Evolutionary conservation across 2,797 vertebrate genomes (phyloP).

Genomic region (Amphiprion clarkii): DNA sequence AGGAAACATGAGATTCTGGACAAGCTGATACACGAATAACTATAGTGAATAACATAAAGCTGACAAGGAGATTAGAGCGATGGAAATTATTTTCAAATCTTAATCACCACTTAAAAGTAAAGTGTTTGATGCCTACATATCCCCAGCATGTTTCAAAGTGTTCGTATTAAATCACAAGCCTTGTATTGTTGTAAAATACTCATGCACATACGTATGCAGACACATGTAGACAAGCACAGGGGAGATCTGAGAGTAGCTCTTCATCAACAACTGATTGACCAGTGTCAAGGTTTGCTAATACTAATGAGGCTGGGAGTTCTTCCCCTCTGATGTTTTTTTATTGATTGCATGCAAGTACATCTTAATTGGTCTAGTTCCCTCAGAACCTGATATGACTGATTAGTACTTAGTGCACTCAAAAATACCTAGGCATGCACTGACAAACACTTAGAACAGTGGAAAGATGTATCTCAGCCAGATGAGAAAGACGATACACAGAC

Average conservation of each 20-base stretch:
- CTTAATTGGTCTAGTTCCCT: constrained; percentile 67
- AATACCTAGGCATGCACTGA: constrained; percentile 7
- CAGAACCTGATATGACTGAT: constrained; percentile 57
- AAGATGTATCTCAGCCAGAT: constrained; percentile 12
- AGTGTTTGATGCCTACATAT: constrained; percentile 45
- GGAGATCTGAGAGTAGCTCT: constrained; percentile 46
- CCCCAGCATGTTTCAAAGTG: constrained; percentile 29
- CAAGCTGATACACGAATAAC: constrained; percentile 67
- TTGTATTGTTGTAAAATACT: constrained; percentile 45
- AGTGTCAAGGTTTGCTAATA: constrained; percentile 59
- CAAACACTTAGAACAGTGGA: constrained; percentile 5
- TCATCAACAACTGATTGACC: constrained; percentile 64
- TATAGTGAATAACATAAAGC: constrained; percentile 25
- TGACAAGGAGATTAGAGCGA: constrained; percentile 50
- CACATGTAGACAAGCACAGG: constrained; percentile 35
- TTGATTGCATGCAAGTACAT: constrained; percentile 67
- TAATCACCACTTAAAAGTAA: constrained; percentile 35
- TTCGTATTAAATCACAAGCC: constrained; percentile 28
- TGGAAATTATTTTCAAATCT: constrained; percentile 40
- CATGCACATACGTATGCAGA: constrained; percentile 9
- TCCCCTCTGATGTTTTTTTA: constrained; percentile 76
- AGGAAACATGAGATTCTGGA: constrained; percentile 71
- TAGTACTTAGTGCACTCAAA: constrained; percentile 36
- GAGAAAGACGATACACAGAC: constrained; percentile 8
- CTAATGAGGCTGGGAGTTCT: constrained; percentile 73